Conservation (phyloP, 2,888 invertebrate species). For the Hanleya hanleyi region DNA sequence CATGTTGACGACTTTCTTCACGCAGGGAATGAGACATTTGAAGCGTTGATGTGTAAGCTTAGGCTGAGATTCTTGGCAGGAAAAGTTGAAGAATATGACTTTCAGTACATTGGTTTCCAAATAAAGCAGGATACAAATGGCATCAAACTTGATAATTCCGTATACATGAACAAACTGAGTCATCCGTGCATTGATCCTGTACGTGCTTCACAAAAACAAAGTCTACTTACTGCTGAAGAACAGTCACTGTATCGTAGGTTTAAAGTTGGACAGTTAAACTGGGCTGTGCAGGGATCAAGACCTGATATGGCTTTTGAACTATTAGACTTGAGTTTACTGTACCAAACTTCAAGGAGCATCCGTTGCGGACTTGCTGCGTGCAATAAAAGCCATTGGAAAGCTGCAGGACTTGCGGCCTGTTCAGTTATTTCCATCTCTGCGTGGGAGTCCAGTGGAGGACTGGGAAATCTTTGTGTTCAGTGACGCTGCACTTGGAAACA, state of each 20-base stretch:
- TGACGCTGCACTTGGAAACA: constrained; percentile 38
- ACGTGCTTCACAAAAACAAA: constrained; percentile 10
- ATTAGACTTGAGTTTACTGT: constrained; percentile 27
- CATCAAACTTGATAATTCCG: not conserved
- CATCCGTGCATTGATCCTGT: not conserved
- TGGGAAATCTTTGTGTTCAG: too few species aligned
- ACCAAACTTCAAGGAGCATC: constrained; percentile 23
- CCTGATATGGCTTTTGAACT: constrained; percentile 33
- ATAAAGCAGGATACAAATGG: not conserved
- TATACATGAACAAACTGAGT: not conserved
- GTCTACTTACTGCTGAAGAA: constrained; percentile 15
- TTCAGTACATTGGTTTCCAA: too few species aligned
- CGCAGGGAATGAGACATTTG: constrained; percentile 13
- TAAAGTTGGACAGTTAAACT: constrained; percentile 27
- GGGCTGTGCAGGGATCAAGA: constrained; percentile 34
- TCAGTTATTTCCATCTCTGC: not conserved
- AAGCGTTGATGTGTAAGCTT: constrained; percentile 9
- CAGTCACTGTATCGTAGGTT: constrained; percentile 19
- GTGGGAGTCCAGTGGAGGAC: not conserved
- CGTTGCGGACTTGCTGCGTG: constrained; percentile 17
- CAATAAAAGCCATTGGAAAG: constrained; percentile 14
- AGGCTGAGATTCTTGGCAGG: constrained; percentile 23
- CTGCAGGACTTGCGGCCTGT: too few species aligned
- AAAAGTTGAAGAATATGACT: constrained; percentile 7
- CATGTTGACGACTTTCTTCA: constrained; percentile 48